Evolutionary conservation across 1,140 invertebrate species (phyloP).

Genomic region (Tetragonula clypearis): DNA sequence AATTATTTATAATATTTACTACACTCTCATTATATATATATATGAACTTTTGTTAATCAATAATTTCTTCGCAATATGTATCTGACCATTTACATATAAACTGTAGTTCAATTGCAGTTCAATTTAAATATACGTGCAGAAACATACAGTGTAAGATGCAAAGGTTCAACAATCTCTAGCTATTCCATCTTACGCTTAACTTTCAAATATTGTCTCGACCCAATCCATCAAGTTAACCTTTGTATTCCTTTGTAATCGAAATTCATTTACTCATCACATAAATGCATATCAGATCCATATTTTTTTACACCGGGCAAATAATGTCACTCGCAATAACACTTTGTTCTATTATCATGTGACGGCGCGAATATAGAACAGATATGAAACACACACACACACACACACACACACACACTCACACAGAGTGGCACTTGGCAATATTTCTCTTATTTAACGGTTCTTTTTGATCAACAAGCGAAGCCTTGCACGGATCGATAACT

Average conservation of each 20-base stretch:
- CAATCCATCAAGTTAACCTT: conserved; percentile 9
- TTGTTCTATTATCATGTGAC: neutral
- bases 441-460: conserved; percentile 1
- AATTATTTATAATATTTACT: too few species aligned
- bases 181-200: neutral
- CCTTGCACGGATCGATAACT: conserved; percentile 18
- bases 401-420: too few species aligned
- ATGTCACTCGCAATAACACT: neutral
- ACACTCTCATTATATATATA: too few species aligned
- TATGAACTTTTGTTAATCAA: too few species aligned
- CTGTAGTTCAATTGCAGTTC: too few species aligned
- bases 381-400: too few species aligned
- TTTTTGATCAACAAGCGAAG: conserved; percentile 1
- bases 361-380: too few species aligned
- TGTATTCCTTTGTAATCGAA: neutral
- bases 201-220: neutral
- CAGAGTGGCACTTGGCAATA: too few species aligned
- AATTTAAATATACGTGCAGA: too few species aligned
- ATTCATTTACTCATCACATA: neutral
- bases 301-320: neutral
- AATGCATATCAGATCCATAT: neutral
- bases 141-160: too few species aligned
- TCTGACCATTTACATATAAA: too few species aligned
- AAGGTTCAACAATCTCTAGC: neutral
- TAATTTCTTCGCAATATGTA: too few species aligned